Evolutionary conservation across 1,140 invertebrate species (phyloP), one percentile per base, ranked within the genome.

Genomic region (Ditylenchus dipsaci): DNA sequence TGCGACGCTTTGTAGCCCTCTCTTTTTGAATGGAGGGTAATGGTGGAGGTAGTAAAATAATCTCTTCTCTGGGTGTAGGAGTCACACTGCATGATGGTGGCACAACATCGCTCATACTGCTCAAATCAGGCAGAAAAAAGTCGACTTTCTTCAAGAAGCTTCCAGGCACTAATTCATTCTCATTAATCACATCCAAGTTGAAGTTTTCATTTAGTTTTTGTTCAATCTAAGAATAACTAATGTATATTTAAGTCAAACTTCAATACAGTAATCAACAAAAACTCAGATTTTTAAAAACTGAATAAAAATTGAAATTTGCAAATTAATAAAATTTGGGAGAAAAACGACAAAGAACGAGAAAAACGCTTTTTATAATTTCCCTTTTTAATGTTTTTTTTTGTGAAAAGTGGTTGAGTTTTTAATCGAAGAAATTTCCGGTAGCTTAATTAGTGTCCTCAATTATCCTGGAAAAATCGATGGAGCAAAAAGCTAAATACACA

Each of bases 61-160:
- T 26, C n/a, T 53, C 49, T 21, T 53, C 49, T 53, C n/a, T 26
- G 15, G 49, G n/a, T 21, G 49, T 53, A 8, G 23, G n/a, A 5
- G 49, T 21, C 15, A 26, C 23, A 53, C n/a, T 53, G 15, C 49
- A 19, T 17, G 49, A 53, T 19, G 23, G n/a, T 7, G 49, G 49
- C 23, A 26, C n/a, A 21, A 3, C 49, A 5, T 38, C 33, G 33
- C 33, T 38, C n/a, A 26, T 53, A 17, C 8, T 19, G 8, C n/a
- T 53, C 49, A 53, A 26, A 53, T 53, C 49, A 26, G 49, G 49
- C n/a, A 53, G 49, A 53, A 53, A 26, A 26, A 21, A 53, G 49
- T 53, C 49, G 8, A 7, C 49, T 21, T 21, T 53, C 49, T 53
- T 53, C 49, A 53, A 26, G 23, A 53, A 26, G 8, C 15, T 19